phyloP scores from a whole-genome alignment of 2,113 vertebrate species.

The Melanocharis versteri region DNA sequence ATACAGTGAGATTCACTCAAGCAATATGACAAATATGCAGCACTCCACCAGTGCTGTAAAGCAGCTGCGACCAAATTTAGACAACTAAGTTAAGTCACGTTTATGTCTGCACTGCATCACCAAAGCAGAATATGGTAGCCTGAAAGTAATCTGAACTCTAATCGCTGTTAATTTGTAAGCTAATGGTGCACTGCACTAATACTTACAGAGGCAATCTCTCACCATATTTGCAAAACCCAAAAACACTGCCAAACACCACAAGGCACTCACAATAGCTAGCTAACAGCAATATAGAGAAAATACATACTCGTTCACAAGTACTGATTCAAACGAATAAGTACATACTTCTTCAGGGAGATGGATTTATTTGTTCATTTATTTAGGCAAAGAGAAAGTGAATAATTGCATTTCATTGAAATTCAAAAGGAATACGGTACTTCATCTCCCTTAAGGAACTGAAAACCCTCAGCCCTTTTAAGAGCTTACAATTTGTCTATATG shows the following conservation, averaged over 20 bases:
- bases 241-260: neutral
- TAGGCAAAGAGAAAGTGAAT: neutral
- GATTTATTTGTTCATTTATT: neutral
- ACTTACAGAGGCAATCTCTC: neutral
- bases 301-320: neutral
- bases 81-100: neutral
- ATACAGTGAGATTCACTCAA: neutral
- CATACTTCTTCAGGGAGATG: neutral
- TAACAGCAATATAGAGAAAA: neutral
- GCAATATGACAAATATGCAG: neutral
- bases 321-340: neutral
- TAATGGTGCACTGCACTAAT: neutral
- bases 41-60: neutral
- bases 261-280: neutral
- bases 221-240: neutral
- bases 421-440: neutral
- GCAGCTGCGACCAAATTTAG: neutral
- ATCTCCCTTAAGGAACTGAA: neutral
- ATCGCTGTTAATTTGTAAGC: neutral
- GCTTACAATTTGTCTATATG: neutral
- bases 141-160: neutral
- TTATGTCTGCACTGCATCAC: neutral
- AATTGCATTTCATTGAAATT: neutral
- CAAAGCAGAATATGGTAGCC: neutral
- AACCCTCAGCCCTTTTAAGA: neutral